Base-by-base conservation (phyloP, 2,888 invertebrate genomes). In the Oscheius sp. region DNA sequence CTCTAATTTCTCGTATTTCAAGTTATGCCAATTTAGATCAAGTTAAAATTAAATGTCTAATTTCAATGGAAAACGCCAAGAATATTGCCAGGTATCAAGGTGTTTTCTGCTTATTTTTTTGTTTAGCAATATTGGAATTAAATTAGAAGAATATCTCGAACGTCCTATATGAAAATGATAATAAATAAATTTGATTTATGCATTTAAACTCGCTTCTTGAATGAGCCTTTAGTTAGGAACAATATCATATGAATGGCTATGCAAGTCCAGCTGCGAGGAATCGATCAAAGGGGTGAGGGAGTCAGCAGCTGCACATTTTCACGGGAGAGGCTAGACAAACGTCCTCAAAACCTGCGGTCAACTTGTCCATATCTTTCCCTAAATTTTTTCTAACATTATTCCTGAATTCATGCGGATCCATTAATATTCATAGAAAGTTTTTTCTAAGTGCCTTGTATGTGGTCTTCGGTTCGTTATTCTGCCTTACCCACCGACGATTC, bases 391-490 rank as follows among this genome's bases (percentile, higher is more conserved):
- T 33, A n/a, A n/a, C n/a, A n/a, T 3, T 25, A 20, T 25, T 15
- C 4, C 5, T 4, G 12, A 25, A 25, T 48, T 48, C 25, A 20
- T 20, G 10, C 46, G 5, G 5, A 45, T n/a, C 46, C 46, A n/a
- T 45, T 10, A 45, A 45, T 45, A 45, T 45, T 45, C 46, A n/a
- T 10, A 6, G 46, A 17, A 45, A 23, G 8, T 37, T 42, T 1
- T 1, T 42, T 42, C 20, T 12, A 48, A 25, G 2, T 25, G 12
- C 33, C 53, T 15, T 61, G 42, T 23, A 61, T 61, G 61, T 42
- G 42, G 23, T 63, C 69, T n/a, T 39, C 63, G 1, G 69, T 69
- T 15, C 70, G 71, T 48, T 76, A 76, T 65, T 73, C 76, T 29
- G 72, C 72, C 2, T 57, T 76, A 50, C 72, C 73, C 10, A 69